phyloP scores from a whole-genome alignment of 1,140 invertebrate species.

The Cotesia chilonis region DNA sequence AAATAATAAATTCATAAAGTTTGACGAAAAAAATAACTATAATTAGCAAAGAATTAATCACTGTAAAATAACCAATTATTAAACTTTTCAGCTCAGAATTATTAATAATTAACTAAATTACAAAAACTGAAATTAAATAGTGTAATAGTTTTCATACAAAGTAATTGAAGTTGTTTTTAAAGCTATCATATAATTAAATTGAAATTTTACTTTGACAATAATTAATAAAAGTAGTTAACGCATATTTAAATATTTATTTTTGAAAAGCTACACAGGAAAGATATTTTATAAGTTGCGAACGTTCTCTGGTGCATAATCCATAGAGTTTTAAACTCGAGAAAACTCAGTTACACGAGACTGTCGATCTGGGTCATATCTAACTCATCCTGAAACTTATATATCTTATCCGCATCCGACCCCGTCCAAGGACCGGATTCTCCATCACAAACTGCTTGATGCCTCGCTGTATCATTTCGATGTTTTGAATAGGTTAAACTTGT shows the following conservation, averaged over 20 bases:
- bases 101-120: too few relatives aligned
- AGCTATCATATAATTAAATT: conserved; percentile 5
- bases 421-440: neutral
- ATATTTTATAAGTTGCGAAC: conserved; percentile 36
- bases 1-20: too few relatives aligned
- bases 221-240: conserved; percentile 9
- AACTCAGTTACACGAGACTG: conserved; percentile 35
- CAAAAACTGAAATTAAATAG: too few relatives aligned
- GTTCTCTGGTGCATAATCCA: conserved; percentile 37
- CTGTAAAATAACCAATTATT: too few relatives aligned
- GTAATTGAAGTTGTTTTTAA: neutral
- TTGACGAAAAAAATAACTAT: too few relatives aligned
- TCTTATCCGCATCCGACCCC: neutral
- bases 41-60: too few relatives aligned
- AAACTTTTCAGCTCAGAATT: too few relatives aligned
- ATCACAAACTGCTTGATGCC: conserved; percentile 3
- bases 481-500: neutral
- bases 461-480: conserved; percentile 35
- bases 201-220: neutral
- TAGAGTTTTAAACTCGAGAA: conserved; percentile 21
- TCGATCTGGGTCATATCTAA: conserved; percentile 33
- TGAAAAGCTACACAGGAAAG: conserved; percentile 15
- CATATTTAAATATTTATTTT: conserved; percentile 31
- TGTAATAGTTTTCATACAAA: too few relatives aligned
- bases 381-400: neutral